Base-by-base conservation (phyloP, 2,113 vertebrate species). In the Equus przewalskii region DNA sequence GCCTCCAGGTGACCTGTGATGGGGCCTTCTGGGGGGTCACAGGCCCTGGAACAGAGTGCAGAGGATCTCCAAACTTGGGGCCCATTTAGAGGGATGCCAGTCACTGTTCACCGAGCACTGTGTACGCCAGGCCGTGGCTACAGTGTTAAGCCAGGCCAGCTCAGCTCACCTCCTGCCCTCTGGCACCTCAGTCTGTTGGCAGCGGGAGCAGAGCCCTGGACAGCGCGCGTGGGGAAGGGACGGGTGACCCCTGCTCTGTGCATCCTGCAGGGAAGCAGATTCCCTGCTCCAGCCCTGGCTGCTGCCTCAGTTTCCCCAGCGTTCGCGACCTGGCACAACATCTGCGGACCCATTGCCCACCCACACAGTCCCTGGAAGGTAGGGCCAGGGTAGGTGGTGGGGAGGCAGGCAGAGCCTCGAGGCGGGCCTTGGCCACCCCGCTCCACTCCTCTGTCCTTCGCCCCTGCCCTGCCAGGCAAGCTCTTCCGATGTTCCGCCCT, bases 281-380 rank as follows among this genome's bases (percentile, higher is more conserved):
- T 95, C 98, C 98, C 80, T 99, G 99, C 96, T 99, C 99, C 0
- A 98, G 98, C 93, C 98, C 99, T 1, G 99, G 99, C 91, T 99
- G 99, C 97, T 98, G 97, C 26, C 98, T 99, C 94, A 98, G 98
- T 92, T 99, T 99, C 95, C 95, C 97, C 93, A 99, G 98, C 94
- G 98, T 99, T 97, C 99, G 99, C 36, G 99, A 99, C 49, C 98
- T 99, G 64, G 98, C 99, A 85, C 98, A 99, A 91, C 99, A 99
- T 96, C 98, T 99, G 72, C 98, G 93, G 19, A 98, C 98, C 70
- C 99, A 99, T 92, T 99, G 99, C 96, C 98, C 98, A 30, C 99
- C 99, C 94, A 99, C 99, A 1, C 98, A 99, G 98, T 99, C 99
- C 65, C 93, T 99, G 49, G 98, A 99, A 98, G 99, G 99, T 99